These are phyloP conservation scores for Pogonocherus hispidulus DNA, from an alignment of 2,888 invertebrate species.

Conservation along the genomic window DNA sequence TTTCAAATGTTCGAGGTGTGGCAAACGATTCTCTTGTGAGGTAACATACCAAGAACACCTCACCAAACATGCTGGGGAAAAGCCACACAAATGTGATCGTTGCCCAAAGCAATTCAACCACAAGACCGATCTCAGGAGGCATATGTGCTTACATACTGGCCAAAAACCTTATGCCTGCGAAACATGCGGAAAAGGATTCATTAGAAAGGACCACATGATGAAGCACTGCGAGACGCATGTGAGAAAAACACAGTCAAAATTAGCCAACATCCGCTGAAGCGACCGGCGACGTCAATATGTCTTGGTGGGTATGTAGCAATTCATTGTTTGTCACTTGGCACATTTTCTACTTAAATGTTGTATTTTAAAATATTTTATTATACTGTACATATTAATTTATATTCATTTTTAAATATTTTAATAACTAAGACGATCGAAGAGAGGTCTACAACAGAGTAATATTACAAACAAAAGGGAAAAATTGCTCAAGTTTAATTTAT, in stretches of 20 bases:
- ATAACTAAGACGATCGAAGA: slow-evolving; percentile 44
- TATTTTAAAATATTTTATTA: slow-evolving; percentile 55
- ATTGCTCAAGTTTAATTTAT: slow-evolving; percentile 60
- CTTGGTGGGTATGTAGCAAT: slow-evolving; percentile 53
- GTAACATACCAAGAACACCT: slow-evolving; percentile 81
- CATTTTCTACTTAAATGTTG: slow-evolving; percentile 60
- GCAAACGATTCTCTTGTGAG: slow-evolving; percentile 85
- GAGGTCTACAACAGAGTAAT: slow-evolving; percentile 56
- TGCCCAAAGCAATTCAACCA: slow-evolving; percentile 93
- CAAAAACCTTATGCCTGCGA: slow-evolving; percentile 87
- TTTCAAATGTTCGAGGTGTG: slow-evolving; percentile 87
- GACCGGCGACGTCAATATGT: slow-evolving; percentile 9
- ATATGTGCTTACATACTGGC: slow-evolving; percentile 90
- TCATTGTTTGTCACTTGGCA: slow-evolving; percentile 58
- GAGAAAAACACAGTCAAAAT: slow-evolving; percentile 69
- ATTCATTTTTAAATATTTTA: slow-evolving; percentile 42
- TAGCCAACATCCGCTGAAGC: slow-evolving; percentile 53
- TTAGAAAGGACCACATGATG: slow-evolving; percentile 91
- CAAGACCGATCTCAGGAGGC: slow-evolving; percentile 89
- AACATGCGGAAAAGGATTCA: slow-evolving; percentile 89
- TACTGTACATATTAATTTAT: slow-evolving; percentile 58
- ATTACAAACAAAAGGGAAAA: slow-evolving; percentile 47
- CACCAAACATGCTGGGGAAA: slow-evolving; percentile 84
- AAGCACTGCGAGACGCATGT: slow-evolving; percentile 88
- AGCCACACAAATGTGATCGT: slow-evolving; percentile 87